Conservation (phyloP, 2,113 vertebrate species). For the Hippocampus barbouri region DNA sequence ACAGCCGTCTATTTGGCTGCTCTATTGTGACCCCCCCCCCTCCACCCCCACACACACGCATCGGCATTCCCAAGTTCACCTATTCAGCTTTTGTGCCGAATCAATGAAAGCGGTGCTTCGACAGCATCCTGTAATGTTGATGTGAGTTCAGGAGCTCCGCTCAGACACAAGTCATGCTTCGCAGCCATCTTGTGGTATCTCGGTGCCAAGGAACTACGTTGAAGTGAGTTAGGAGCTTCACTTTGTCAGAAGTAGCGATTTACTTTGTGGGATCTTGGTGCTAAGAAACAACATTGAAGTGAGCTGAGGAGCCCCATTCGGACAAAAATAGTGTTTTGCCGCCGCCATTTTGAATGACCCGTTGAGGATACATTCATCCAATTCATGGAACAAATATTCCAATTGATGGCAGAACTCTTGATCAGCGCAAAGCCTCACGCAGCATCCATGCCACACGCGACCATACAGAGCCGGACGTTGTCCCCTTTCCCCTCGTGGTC, state of each 20-base stretch:
- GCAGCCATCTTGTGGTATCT: not conserved
- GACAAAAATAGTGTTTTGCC: not conserved
- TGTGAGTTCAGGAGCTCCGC: not conserved
- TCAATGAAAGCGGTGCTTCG: not conserved
- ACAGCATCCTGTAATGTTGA: not conserved
- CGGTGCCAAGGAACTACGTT: not conserved
- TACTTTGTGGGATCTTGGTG: not conserved
- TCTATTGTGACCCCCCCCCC: no score
- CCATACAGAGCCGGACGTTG: not conserved
- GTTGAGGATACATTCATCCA: no score
- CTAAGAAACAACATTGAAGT: not conserved
- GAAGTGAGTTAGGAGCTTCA: not conserved
- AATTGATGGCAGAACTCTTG: no score
- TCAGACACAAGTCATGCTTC: not conserved
- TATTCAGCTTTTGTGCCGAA: no score
- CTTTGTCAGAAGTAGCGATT: not conserved
- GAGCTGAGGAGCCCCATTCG: not conserved
- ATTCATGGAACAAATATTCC: no score
- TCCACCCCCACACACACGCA: no score
- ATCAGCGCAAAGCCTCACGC: no score
- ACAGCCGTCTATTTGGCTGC: no score
- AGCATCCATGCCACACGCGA: no score
- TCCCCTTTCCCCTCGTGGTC: conserved; percentile 17
- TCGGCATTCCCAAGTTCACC: no score
- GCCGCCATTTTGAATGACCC: no score